phyloP scores from a whole-genome alignment of 2,888 invertebrate genomes.

The Archips xylosteana region DNA sequence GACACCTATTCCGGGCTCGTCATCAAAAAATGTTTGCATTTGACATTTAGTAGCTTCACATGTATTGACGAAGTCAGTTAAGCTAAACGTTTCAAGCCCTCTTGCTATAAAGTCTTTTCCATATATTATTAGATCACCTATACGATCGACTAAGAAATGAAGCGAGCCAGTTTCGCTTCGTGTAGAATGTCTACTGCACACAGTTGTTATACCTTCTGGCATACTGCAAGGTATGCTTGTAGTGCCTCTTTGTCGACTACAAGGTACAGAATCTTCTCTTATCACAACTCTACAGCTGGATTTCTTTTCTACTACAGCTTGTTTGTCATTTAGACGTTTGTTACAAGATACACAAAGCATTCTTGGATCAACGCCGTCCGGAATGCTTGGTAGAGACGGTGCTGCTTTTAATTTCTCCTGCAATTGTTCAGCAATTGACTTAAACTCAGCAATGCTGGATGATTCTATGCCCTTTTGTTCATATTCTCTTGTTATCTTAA shows the following conservation, averaged over 20 bases:
- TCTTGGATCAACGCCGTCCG: not conserved
- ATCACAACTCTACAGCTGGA: not conserved
- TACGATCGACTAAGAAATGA: not conserved
- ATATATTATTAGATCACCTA: not conserved
- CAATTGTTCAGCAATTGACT: not conserved
- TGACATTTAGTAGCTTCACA: not conserved
- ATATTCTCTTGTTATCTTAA: not conserved
- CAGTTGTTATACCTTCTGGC: not conserved
- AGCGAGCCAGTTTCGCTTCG: not conserved
- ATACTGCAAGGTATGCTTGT: not conserved
- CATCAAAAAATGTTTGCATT: conserved; percentile 7
- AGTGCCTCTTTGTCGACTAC: not conserved
- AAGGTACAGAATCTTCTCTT: not conserved
- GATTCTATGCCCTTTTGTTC: not conserved
- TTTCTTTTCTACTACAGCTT: conserved; percentile 2
- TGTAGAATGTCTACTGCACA: not conserved
- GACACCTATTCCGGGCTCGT: not conserved
- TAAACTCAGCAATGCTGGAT: not conserved
- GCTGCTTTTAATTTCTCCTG: not conserved
- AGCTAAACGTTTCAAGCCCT: not conserved
- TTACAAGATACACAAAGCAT: not conserved
- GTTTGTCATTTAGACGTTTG: not conserved
- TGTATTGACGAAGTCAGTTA: not conserved
- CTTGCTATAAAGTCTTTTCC: not conserved
- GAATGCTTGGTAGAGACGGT: not conserved